These are phyloP conservation scores for Caenorhabditis virilis DNA, from an alignment of 2,888 invertebrate species.

Conservation along the genomic window DNA sequence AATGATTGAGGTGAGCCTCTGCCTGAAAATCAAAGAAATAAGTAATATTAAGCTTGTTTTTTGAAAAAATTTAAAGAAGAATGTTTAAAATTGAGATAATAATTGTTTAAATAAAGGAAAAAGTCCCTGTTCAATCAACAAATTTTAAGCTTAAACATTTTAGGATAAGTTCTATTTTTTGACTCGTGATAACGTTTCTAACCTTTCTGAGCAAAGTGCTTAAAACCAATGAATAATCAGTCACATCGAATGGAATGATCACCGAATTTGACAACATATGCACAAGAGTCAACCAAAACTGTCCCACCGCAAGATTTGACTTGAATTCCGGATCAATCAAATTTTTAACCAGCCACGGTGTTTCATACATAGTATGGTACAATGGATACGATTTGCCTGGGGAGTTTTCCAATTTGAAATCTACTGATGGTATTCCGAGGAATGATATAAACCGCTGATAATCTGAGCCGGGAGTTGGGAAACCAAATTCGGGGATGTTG, in stretches of 20 bases:
- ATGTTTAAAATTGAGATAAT: neutral
- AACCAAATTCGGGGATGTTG: conserved; percentile 38
- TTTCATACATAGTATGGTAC: conserved; percentile 53
- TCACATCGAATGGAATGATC: conserved; percentile 43
- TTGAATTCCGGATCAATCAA: conserved; percentile 28
- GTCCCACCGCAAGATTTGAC: conserved; percentile 28
- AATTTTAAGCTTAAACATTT: neutral
- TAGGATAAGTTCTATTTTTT: too few species aligned
- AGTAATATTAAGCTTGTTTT: neutral
- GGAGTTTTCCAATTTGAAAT: conserved; percentile 40
- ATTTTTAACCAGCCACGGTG: conserved; percentile 41
- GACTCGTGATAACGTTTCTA: too few species aligned
- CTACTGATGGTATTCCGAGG: conserved; percentile 41
- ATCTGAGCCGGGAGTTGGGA: conserved; percentile 44
- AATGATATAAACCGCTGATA: conserved; percentile 48
- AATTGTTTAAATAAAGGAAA: neutral
- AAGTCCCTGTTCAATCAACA: neutral
- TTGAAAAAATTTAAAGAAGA: neutral
- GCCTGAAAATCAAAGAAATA: conserved; percentile 3
- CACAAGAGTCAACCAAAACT: conserved; percentile 35
- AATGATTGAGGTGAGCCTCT: conserved; percentile 17
- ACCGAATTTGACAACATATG: conserved; percentile 40
- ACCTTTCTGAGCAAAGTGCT: conserved; percentile 13
- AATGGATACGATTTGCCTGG: conserved; percentile 43
- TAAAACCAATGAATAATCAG: conserved; percentile 34